These are phyloP conservation scores for Pocillopora meandrina DNA, from an alignment of 92 coral and sea anemone species.

Conservation along the genomic window DNA sequence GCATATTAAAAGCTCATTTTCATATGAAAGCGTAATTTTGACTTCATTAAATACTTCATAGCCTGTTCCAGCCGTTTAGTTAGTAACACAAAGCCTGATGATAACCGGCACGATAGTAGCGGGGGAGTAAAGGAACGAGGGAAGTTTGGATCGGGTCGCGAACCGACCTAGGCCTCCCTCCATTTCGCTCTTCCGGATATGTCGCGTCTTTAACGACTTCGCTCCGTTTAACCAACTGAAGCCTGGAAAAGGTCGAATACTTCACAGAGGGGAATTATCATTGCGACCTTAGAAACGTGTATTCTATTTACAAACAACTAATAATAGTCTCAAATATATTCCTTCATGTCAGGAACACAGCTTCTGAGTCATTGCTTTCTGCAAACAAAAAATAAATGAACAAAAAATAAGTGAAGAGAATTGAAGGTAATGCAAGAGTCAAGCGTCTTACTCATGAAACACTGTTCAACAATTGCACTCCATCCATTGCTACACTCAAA, in stretches of 20 bases:
- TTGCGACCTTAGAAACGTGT: neutral
- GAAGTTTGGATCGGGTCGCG: too few species aligned
- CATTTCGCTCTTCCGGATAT: too few species aligned
- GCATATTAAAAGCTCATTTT: slow-evolving; percentile 26
- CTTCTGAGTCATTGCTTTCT: slow-evolving; percentile 68
- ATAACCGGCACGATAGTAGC: too few species aligned
- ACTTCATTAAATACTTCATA: slow-evolving; percentile 32
- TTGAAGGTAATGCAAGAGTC: neutral
- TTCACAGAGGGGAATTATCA: neutral
- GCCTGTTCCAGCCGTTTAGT: too few species aligned
- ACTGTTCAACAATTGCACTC: neutral
- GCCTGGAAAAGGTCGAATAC: too few species aligned
- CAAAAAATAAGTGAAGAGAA: neutral
- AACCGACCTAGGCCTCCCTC: too few species aligned
- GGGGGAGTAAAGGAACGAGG: too few species aligned
- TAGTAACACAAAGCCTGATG: too few species aligned
- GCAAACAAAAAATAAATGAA: slow-evolving; percentile 11
- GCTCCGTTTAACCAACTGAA: too few species aligned
- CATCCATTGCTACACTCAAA: too few species aligned
- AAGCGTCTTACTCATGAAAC: neutral
- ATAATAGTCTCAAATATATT: neutral
- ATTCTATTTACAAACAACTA: slow-evolving; percentile 20
- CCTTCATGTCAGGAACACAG: slow-evolving; percentile 33
- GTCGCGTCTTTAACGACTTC: too few species aligned
- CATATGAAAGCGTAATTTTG: slow-evolving; percentile 15